Percentiles rank a stretch among this genome's conserved stretches.
phyloP scores from a whole-genome alignment of 2,888 invertebrate species.

The Globia sparganii region DNA sequence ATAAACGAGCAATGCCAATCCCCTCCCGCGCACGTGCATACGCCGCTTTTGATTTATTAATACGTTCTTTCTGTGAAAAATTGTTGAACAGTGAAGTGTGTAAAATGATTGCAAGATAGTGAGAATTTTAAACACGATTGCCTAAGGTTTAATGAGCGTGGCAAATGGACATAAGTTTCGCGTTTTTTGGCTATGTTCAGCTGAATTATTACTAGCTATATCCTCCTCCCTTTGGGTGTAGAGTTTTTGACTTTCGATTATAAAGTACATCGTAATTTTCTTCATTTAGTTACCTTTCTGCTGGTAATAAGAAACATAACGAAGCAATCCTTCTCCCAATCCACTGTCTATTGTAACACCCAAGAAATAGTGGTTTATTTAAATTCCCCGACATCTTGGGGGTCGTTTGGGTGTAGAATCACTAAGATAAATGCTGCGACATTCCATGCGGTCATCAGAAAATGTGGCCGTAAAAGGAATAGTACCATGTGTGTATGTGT shows the following conservation, averaged over 20 bases:
- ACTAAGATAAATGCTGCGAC: constrained; percentile 60
- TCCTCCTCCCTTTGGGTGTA: too few relatives aligned
- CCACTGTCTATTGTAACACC: not conserved
- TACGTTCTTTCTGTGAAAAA: too few relatives aligned
- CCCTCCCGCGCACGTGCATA: too few relatives aligned
- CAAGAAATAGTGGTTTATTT: constrained; percentile 66
- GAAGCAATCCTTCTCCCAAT: constrained; percentile 21
- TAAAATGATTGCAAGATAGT: not conserved
- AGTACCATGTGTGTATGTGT: constrained; percentile 22
- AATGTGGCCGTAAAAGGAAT: constrained; percentile 39
- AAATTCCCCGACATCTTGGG: constrained; percentile 61
- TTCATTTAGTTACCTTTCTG: not conserved
- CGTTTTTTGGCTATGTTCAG: not conserved
- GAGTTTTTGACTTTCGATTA: too few relatives aligned
- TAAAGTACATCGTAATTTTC: not conserved
- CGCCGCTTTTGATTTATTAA: too few relatives aligned
- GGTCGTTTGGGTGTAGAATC: constrained; percentile 59
- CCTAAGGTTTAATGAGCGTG: not conserved
- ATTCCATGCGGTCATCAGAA: constrained; percentile 56
- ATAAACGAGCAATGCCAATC: too few relatives aligned
- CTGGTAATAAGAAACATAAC: not conserved
- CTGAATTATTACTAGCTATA: not conserved
- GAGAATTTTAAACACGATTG: not conserved
- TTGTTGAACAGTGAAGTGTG: not conserved
- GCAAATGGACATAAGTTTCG: not conserved